Percentiles rank a stretch among this genome's conserved stretches.
Conservation (phyloP, 2,113 vertebrate species). For the Hydrolagus affinis region DNA sequence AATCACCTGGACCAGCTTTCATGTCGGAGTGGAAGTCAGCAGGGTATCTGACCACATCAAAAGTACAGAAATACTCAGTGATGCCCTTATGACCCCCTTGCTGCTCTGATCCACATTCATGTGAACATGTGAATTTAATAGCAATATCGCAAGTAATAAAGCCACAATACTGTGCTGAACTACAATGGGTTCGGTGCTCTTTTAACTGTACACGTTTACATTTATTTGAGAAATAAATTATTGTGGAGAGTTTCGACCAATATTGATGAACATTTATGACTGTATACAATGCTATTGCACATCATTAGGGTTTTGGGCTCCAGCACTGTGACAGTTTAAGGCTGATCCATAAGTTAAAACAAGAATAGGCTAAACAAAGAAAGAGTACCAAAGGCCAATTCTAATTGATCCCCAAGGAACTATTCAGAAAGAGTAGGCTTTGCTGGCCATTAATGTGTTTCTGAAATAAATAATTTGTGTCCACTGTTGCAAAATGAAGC, state of each 20-base stretch:
- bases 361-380: no score
- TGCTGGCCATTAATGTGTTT: no score
- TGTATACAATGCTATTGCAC: neutral
- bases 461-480: no score
- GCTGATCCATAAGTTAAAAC: no score
- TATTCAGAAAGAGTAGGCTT: no score
- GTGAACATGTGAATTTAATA: neutral
- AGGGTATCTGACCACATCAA: conserved; percentile 33
- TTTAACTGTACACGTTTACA: neutral
- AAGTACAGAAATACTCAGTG: conserved; percentile 29
- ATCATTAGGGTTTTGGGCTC: neutral
- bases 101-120: neutral
- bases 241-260: neutral
- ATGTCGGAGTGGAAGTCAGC: conserved; percentile 20
- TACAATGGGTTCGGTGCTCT: neutral
- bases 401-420: no score
- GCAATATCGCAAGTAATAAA: neutral
- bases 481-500: no score
- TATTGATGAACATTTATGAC: neutral
- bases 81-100: neutral
- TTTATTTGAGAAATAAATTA: neutral
- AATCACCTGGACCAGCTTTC: conserved; percentile 52
- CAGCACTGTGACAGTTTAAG: neutral
- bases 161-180: neutral
- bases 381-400: no score